These are phyloP conservation scores for Scolopax bukidnonensis DNA, from an alignment of 2,797 vertebrate genomes.

Conservation along the genomic window DNA sequence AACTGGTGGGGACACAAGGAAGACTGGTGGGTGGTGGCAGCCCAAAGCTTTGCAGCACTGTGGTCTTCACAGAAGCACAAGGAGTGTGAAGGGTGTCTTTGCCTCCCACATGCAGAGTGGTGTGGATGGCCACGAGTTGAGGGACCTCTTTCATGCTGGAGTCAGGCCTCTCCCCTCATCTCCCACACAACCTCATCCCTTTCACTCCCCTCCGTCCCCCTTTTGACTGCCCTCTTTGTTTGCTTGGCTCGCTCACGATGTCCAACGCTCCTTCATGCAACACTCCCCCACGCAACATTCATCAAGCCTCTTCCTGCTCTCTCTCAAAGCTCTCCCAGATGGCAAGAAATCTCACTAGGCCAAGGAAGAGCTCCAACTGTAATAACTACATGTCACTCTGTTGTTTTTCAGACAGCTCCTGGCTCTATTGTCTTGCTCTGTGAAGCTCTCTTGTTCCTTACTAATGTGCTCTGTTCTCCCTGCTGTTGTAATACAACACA, in stretches of 20 bases:
- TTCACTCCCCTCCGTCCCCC: background rate
- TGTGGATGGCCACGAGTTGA: background rate
- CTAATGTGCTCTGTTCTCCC: background rate
- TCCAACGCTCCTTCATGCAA: background rate
- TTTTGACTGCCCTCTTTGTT: background rate
- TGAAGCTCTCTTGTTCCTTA: background rate
- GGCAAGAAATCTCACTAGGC: background rate
- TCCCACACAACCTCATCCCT: background rate
- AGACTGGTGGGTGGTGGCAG: background rate
- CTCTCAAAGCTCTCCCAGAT: slow-evolving; percentile 7
- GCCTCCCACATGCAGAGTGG: background rate
- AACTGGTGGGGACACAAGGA: fast-evolving
- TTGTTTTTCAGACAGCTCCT: background rate
- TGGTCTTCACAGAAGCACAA: background rate
- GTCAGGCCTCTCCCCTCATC: background rate
- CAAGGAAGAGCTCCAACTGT: background rate
- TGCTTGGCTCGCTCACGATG: background rate
- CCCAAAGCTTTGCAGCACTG: background rate
- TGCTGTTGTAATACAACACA: background rate
- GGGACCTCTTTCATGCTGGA: background rate
- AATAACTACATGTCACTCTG: background rate
- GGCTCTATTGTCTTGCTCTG: background rate
- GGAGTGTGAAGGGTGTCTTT: background rate
- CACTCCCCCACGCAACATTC: background rate
- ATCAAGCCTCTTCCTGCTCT: slow-evolving; percentile 2